Conservation (phyloP, 1,140 invertebrate species). For the Calliopsis andreniformis region DNA sequence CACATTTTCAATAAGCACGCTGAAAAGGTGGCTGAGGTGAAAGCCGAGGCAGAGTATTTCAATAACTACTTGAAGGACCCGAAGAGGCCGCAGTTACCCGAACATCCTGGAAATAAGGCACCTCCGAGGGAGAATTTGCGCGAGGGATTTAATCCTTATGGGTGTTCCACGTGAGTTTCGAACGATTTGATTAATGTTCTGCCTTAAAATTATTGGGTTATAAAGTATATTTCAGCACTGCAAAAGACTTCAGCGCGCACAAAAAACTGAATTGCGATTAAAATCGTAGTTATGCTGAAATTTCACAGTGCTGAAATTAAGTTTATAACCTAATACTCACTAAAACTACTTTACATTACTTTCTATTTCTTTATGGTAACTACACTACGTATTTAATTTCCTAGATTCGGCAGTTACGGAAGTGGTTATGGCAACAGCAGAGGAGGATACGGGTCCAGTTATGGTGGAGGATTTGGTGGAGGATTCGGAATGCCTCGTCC, state of each 20-base stretch:
- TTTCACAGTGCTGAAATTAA: too few species aligned
- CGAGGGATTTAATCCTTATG: conserved; percentile 79
- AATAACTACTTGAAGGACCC: conserved; percentile 98
- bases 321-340: too few species aligned
- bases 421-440: conserved; percentile 69
- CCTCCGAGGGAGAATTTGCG: conserved; percentile 75
- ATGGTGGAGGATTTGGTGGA: conserved; percentile 78
- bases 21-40: conserved; percentile 98
- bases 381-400: conserved; percentile 1
- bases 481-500: conserved; percentile 77
- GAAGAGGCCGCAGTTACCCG: conserved; percentile 95
- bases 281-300: too few species aligned
- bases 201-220: too few species aligned
- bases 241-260: too few species aligned
- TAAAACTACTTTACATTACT: too few species aligned
- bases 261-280: too few species aligned
- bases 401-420: conserved; percentile 75
- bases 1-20: conserved; percentile 99
- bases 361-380: too few species aligned
- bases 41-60: conserved; percentile 98
- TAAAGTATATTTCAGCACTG: too few species aligned
- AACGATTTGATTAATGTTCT: too few species aligned
- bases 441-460: conserved; percentile 73
- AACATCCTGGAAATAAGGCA: conserved; percentile 88
- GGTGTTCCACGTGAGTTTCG: conserved; percentile 56